Evolutionary conservation across 2,797 vertebrate genomes (phyloP).

Genomic region (Nyctalus aviator): DNA sequence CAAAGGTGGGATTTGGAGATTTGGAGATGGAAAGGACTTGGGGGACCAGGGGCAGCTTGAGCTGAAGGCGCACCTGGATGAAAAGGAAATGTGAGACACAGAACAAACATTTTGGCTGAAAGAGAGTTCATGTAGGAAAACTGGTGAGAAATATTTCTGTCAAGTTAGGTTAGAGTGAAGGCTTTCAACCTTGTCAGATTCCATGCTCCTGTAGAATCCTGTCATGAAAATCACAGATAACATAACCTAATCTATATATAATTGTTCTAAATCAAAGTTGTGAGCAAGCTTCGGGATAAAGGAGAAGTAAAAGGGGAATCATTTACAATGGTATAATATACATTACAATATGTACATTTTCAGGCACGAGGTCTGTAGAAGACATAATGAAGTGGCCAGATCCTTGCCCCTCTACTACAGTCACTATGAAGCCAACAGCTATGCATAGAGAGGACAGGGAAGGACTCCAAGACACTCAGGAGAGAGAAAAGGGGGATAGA

Average conservation of each 20-base stretch:
- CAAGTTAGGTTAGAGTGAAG: not conserved
- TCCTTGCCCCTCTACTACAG: not conserved
- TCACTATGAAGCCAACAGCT: not conserved
- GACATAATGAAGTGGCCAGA: not conserved
- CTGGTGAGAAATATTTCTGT: not conserved
- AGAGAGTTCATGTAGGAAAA: not conserved
- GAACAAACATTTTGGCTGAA: not conserved
- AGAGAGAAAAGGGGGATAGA: not conserved
- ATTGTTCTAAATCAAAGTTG: not conserved
- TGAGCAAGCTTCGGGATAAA: not conserved
- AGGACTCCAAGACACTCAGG: not conserved
- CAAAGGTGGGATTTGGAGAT: not conserved
- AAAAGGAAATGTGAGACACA: not conserved
- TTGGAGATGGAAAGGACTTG: not conserved
- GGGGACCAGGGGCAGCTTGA: not conserved
- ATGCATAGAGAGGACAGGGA: not conserved
- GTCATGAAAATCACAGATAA: constrained; percentile 17
- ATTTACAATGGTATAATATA: not conserved
- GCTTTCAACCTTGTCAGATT: not conserved
- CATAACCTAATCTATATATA: not conserved
- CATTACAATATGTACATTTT: not conserved
- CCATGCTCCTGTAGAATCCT: not conserved
- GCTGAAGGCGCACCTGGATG: not conserved
- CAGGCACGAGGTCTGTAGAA: not conserved
- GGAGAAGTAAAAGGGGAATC: not conserved